phyloP scores from a whole-genome alignment of 2,113 vertebrate species.

The Spizaetus ornatus region DNA sequence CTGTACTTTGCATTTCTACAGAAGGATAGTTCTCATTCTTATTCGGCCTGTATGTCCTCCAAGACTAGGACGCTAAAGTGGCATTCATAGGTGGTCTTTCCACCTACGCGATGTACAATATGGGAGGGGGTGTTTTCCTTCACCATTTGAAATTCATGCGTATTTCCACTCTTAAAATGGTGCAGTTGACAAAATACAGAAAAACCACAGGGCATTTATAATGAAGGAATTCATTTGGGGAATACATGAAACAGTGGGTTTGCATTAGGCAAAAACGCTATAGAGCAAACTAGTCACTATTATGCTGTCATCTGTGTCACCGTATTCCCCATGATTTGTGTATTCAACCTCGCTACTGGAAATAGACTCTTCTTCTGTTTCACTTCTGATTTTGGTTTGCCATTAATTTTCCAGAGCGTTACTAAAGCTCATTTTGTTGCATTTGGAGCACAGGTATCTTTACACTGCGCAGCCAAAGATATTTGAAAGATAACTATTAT shows the following conservation, averaged over 20 bases:
- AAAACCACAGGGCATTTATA: neutral
- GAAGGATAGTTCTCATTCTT: neutral
- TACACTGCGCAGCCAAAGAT: neutral
- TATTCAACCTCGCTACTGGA: neutral
- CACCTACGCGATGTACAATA: neutral
- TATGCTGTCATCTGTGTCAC: neutral
- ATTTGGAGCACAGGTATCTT: neutral
- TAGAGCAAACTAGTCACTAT: neutral
- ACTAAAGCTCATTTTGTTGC: neutral
- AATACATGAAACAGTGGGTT: neutral
- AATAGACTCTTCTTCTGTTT: neutral
- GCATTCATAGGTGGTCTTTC: neutral
- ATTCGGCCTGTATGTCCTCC: neutral
- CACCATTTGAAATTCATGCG: neutral
- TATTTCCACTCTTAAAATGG: neutral
- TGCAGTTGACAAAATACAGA: neutral
- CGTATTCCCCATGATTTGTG: neutral
- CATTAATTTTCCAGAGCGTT: neutral
- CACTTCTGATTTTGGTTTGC: neutral
- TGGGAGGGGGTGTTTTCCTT: neutral
- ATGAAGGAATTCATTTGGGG: neutral
- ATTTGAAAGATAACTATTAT: neutral
- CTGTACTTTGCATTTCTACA: neutral
- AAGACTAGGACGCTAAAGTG: neutral
- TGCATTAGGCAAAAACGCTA: neutral